Conservation (phyloP, 2,888 invertebrate species). For the Temnothorax rugatulus region DNA sequence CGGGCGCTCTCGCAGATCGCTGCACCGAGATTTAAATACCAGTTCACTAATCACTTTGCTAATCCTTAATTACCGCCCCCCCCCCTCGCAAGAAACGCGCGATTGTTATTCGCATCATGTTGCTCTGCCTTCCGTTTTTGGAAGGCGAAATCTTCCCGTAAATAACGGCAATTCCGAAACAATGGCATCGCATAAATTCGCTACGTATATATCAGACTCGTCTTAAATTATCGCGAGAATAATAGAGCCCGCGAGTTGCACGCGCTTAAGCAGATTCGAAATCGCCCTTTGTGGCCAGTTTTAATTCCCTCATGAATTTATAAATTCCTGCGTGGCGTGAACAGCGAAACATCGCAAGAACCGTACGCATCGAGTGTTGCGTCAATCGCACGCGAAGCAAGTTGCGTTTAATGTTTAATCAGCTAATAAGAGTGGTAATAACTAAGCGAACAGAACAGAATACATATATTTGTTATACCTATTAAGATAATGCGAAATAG, state of each 20-base stretch:
- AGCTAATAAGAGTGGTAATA: slow-evolving; percentile 20
- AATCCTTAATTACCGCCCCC: slow-evolving; percentile 75
- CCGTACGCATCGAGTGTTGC: background rate
- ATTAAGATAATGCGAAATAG: background rate
- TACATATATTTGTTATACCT: background rate
- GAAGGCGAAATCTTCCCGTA: slow-evolving; percentile 71
- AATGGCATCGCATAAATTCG: slow-evolving; percentile 72
- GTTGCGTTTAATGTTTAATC: slow-evolving; percentile 40
- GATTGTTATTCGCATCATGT: slow-evolving; percentile 71
- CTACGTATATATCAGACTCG: slow-evolving; percentile 66
- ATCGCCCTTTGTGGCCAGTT: slow-evolving; percentile 39
- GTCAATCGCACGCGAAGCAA: slow-evolving; percentile 4
- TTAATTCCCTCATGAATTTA: slow-evolving; percentile 59
- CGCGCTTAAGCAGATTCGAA: slow-evolving; percentile 56
- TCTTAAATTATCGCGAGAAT: slow-evolving; percentile 73
- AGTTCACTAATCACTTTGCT: slow-evolving; percentile 76
- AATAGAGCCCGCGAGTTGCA: slow-evolving; percentile 61
- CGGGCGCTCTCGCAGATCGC: slow-evolving; percentile 57
- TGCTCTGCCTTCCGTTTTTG: slow-evolving; percentile 74
- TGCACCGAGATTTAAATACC: slow-evolving; percentile 75
- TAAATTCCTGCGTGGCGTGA: slow-evolving; percentile 3
- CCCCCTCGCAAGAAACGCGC: slow-evolving; percentile 46
- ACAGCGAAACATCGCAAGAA: background rate
- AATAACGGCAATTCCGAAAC: slow-evolving; percentile 71
- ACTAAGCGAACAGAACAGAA: background rate